These are phyloP conservation scores for Phylloscopus collybita DNA, from an alignment of 2,797 vertebrate genomes.

Conservation along the genomic window DNA sequence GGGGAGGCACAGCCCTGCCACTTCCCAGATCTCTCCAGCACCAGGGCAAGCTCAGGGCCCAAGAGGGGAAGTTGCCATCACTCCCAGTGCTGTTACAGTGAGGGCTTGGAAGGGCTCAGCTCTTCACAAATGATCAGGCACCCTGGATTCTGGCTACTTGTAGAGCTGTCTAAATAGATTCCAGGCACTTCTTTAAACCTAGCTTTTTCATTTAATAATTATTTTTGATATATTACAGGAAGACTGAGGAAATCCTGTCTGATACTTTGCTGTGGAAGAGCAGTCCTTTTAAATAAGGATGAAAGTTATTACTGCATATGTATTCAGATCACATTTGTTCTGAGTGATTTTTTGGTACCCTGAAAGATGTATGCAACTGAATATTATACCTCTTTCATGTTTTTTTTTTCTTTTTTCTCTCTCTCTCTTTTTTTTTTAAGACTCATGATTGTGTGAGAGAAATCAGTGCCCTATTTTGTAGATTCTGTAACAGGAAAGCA, in stretches of 20 bases:
- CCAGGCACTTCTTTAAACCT: not conserved
- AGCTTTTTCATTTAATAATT: not conserved
- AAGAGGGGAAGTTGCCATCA: not conserved
- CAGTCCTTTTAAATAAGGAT: not conserved
- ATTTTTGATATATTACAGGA: not conserved
- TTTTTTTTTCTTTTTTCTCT: not conserved
- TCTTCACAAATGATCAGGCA: not conserved
- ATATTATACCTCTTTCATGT: not conserved
- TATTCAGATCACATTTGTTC: not conserved
- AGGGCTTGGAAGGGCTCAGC: not conserved
- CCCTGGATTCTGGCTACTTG: not conserved
- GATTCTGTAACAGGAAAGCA: not conserved
- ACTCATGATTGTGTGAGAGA: not conserved
- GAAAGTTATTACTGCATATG: not conserved
- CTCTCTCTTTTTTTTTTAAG: rapidly evolving
- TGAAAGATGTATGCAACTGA: not conserved
- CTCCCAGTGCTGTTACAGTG: rapidly evolving
- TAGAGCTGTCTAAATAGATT: not conserved
- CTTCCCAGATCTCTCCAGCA: not conserved
- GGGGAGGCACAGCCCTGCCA: rapidly evolving
- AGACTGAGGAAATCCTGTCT: not conserved
- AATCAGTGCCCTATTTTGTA: not conserved
- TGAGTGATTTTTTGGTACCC: not conserved
- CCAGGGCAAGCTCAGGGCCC: not conserved
- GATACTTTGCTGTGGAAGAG: not conserved